phyloP scores from a whole-genome alignment of 2,888 invertebrate genomes.

The Lypha dubia region DNA sequence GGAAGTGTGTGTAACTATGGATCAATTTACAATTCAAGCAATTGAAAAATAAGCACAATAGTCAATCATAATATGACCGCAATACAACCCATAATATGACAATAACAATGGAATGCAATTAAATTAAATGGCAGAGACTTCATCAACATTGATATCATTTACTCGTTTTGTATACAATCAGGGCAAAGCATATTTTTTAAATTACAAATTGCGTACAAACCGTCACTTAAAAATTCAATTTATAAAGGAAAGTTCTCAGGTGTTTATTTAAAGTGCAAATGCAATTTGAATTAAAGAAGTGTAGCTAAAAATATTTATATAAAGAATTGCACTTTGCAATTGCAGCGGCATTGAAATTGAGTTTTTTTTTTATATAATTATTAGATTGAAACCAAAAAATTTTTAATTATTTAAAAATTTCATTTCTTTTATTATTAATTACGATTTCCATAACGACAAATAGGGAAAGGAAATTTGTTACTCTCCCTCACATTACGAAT shows the following conservation, averaged over 20 bases:
- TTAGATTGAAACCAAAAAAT: no score
- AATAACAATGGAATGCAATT: constrained; percentile 18
- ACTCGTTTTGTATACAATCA: background rate
- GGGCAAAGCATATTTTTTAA: constrained; percentile 25
- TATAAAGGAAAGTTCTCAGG: background rate
- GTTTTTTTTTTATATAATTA: no score
- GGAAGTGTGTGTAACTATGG: constrained; percentile 27
- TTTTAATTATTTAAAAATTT: no score
- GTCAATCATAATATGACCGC: constrained; percentile 64
- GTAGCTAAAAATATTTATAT: no score
- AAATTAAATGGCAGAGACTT: constrained; percentile 3
- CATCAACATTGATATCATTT: background rate
- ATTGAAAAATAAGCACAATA: constrained; percentile 62
- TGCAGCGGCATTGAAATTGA: no score
- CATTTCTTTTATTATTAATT: no score
- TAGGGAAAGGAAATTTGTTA: no score
- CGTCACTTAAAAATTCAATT: background rate
- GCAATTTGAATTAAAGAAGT: background rate
- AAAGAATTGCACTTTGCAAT: no score
- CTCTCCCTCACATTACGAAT: no score
- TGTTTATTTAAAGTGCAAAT: background rate
- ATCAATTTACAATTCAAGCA: constrained; percentile 58
- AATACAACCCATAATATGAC: constrained; percentile 16
- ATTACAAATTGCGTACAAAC: constrained; percentile 32
- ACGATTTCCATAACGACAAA: no score